Conservation (phyloP, 2,797 vertebrate species). For the Poeciliopsis gracilis region DNA sequence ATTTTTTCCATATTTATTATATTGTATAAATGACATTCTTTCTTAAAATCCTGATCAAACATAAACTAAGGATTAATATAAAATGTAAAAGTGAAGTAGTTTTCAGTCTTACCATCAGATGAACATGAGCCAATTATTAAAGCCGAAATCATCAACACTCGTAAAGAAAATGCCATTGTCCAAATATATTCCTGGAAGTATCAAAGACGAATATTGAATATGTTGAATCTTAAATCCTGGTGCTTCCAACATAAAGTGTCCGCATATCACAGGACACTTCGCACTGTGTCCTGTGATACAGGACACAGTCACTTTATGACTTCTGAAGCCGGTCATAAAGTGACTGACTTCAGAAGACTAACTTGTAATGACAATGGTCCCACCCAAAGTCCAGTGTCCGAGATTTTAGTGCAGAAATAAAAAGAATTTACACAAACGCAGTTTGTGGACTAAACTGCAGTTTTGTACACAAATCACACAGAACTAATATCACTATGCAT, state of each 20-base stretch:
- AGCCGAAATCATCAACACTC: slow-evolving; percentile 7
- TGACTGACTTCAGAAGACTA: neutral
- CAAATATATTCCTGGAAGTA: neutral
- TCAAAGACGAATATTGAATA: neutral
- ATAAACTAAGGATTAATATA: neutral
- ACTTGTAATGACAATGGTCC: neutral
- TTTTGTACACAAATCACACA: too few species aligned
- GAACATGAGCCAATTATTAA: slow-evolving; percentile 21
- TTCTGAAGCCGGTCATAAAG: too few species aligned
- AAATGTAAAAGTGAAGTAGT: neutral
- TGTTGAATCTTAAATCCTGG: neutral
- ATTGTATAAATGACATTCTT: neutral
- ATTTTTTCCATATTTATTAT: neutral
- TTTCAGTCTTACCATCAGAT: slow-evolving; percentile 28
- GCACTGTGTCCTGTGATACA: too few species aligned
- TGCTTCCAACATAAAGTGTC: neutral
- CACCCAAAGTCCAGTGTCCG: neutral
- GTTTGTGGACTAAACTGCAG: too few species aligned
- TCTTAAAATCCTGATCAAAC: neutral
- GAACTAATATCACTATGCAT: too few species aligned
- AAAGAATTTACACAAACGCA: too few species aligned
- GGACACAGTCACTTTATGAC: too few species aligned
- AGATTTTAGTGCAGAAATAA: neutral
- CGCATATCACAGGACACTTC: too few species aligned
- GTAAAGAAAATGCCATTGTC: slow-evolving; percentile 29